Percentiles rank a stretch among this genome's conserved stretches.
Conservation (phyloP, 2,113 vertebrate species). For the Nettapus auritus region DNA sequence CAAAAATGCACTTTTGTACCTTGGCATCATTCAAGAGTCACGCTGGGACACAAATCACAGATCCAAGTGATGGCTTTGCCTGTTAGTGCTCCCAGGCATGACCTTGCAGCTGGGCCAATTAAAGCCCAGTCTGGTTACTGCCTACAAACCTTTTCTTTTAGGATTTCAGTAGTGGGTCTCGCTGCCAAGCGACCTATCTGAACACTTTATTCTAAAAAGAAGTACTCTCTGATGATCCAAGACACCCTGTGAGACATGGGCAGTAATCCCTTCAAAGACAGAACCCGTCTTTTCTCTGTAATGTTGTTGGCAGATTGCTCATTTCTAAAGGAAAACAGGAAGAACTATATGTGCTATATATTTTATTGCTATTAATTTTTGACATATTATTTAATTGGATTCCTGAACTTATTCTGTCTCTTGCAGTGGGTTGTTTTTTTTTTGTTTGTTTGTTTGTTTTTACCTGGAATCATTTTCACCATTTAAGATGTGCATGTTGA, state of each 20-base stretch:
- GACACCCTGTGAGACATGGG: slow-evolving; percentile 10
- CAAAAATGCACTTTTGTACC: background rate
- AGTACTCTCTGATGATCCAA: slow-evolving; percentile 34
- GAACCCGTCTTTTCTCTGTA: background rate
- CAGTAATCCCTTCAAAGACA: slow-evolving; percentile 45
- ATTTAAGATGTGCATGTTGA: slow-evolving; percentile 28
- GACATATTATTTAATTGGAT: slow-evolving; percentile 29
- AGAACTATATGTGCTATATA: slow-evolving; percentile 31
- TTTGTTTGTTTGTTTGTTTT: background rate
- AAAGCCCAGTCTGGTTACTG: background rate
- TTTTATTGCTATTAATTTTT: slow-evolving; percentile 38
- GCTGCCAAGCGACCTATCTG: background rate
- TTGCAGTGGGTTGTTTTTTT: background rate
- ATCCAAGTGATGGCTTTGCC: background rate
- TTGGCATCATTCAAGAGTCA: background rate
- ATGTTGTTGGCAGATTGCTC: background rate
- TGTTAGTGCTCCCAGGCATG: background rate
- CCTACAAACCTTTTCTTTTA: background rate
- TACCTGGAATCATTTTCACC: slow-evolving; percentile 39
- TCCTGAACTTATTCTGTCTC: slow-evolving; percentile 42
- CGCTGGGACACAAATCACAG: background rate
- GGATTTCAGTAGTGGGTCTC: background rate
- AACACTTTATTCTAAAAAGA: slow-evolving; percentile 16
- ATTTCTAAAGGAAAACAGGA: slow-evolving; percentile 53
- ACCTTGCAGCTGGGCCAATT: background rate